These are phyloP conservation scores for Heliopora coerulea DNA, from an alignment of 92 coral and sea anemone genomes.

Conservation along the genomic window DNA sequence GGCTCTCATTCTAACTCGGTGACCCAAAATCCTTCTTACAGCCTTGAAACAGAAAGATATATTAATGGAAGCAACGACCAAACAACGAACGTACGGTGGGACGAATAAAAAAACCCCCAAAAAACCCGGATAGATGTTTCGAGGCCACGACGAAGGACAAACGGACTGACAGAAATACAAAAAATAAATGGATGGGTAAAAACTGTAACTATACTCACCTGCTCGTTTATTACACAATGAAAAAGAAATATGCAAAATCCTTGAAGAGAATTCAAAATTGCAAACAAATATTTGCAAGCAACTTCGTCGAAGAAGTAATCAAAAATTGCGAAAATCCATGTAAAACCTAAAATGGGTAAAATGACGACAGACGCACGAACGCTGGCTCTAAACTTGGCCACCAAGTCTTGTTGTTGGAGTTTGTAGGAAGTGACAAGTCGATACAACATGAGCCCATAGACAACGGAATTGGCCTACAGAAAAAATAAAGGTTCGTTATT, in stretches of 20 bases:
- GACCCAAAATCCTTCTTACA: no score
- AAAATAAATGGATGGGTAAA: no score
- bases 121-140: no score
- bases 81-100: no score
- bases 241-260: conserved; percentile 62
- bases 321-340: conserved; percentile 63
- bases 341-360: conserved; percentile 59
- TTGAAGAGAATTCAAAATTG: conserved; percentile 65
- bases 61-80: no score
- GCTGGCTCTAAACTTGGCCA: conserved; percentile 40
- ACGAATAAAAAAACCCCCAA: no score
- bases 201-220: conserved; percentile 54
- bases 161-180: background rate
- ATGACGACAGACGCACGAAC: conserved; percentile 54
- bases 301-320: conserved; percentile 52
- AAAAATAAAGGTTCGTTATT: background rate
- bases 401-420: conserved; percentile 51
- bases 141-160: no score
- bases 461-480: conserved; percentile 54
- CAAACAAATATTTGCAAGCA: conserved; percentile 61
- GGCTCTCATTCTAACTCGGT: no score
- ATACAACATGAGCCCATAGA: conserved; percentile 45
- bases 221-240: conserved; percentile 58
- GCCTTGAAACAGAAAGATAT: background rate
- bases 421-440: conserved; percentile 43